phyloP scores from a whole-genome alignment of 1,140 invertebrate species.

The Anoplophora glabripennis region DNA sequence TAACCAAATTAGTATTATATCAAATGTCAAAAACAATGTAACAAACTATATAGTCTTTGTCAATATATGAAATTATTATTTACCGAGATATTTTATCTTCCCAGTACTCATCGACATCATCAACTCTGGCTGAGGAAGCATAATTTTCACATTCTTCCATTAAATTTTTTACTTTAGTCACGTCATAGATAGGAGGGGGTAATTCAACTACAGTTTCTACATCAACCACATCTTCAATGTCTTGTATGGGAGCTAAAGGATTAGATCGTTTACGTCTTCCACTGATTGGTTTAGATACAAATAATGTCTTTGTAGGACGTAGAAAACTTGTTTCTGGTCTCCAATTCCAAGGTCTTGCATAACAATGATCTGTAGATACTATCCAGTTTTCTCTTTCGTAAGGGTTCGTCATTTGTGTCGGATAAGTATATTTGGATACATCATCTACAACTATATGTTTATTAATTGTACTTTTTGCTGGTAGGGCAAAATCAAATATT shows the following conservation, averaged over 20 bases:
- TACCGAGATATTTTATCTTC: slow-evolving; percentile 66
- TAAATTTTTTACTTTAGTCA: slow-evolving; percentile 57
- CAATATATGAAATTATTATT: slow-evolving; percentile 22
- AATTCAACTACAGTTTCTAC: slow-evolving; percentile 46
- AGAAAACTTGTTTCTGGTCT: slow-evolving; percentile 65
- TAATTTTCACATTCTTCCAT: slow-evolving; percentile 74
- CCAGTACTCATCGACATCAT: slow-evolving; percentile 65
- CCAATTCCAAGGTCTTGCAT: slow-evolving; percentile 69
- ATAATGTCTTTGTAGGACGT: slow-evolving; percentile 59
- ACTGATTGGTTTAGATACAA: slow-evolving; percentile 45
- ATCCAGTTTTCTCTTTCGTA: slow-evolving; percentile 33
- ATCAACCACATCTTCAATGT: slow-evolving; percentile 52
- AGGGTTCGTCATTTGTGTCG: slow-evolving; percentile 27
- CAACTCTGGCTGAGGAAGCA: slow-evolving; percentile 59
- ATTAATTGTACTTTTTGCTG: not conserved
- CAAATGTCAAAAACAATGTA: too few relatives aligned
- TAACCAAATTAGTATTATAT: not conserved
- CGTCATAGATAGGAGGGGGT: slow-evolving; percentile 58
- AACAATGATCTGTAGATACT: slow-evolving; percentile 64
- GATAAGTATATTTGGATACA: slow-evolving; percentile 28
- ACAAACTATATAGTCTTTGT: slow-evolving; percentile 1
- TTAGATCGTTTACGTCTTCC: slow-evolving; percentile 22
- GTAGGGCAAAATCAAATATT: slow-evolving; percentile 5
- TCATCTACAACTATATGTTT: slow-evolving; percentile 11
- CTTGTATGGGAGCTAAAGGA: slow-evolving; percentile 20